A percentile compares a stretch with the other conserved stretches of the same genome.
Evolutionary conservation across 2,797 vertebrate species (phyloP).

Genomic region (Rhinoraja longicauda): DNA sequence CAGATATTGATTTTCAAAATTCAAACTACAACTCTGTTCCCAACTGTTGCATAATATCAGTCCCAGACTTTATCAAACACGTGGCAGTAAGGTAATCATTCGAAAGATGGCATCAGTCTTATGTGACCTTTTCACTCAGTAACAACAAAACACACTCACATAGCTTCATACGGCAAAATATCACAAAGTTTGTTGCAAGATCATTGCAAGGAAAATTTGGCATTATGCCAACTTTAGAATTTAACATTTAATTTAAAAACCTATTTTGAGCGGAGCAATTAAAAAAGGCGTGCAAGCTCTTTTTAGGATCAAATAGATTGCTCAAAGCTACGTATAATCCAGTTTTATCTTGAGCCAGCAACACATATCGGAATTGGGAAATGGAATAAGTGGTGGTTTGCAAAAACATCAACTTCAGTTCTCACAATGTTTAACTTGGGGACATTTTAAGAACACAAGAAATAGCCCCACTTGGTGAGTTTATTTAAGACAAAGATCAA

Average conservation of each 20-base stretch:
- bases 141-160: not conserved
- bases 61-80: not conserved
- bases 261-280: not conserved
- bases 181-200: not conserved
- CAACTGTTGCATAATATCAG: not conserved
- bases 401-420: not conserved
- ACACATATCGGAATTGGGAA: not conserved
- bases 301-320: not conserved
- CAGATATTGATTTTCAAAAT: not conserved
- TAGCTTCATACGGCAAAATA: not conserved
- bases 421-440: not conserved
- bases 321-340: not conserved
- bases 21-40: not conserved
- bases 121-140: not conserved
- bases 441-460: not conserved
- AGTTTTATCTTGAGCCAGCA: not conserved
- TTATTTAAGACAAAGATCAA: no score
- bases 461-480: no score
- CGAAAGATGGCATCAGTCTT: not conserved
- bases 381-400: not conserved
- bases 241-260: not conserved
- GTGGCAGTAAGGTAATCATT: not conserved
- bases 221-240: not conserved
- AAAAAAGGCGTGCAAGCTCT: not conserved
- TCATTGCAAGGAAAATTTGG: not conserved